phyloP scores from a whole-genome alignment of 1,140 invertebrate species.

The Drosophila ercepeae region DNA sequence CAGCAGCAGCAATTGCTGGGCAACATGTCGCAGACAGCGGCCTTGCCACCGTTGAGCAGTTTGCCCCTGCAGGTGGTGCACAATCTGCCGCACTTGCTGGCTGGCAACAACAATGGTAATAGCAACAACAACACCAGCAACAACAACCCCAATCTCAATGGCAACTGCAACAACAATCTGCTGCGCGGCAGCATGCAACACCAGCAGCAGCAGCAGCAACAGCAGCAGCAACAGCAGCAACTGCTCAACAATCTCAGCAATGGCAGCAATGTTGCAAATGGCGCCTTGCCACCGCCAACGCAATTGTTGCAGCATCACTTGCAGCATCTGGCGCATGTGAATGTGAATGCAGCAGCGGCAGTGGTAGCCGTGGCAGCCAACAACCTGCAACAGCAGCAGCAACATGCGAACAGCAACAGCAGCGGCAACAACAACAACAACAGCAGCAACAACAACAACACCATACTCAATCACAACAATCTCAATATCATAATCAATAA shows the following conservation, averaged over 20 bases:
- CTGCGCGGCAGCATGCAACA: conserved; percentile 44
- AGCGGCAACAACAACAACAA: conserved; percentile 17
- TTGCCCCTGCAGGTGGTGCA: conserved; percentile 81
- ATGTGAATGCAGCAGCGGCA: conserved; percentile 75
- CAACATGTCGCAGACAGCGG: conserved; percentile 67
- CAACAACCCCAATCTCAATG: conserved; percentile 57
- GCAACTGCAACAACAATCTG: conserved; percentile 56
- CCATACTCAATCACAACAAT: conserved; percentile 73
- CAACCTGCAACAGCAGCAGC: conserved; percentile 63
- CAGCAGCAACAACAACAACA: conserved; percentile 59
- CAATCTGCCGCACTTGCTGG: conserved; percentile 77
- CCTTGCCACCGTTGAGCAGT: conserved; percentile 76
- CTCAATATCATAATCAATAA: conserved; percentile 70
- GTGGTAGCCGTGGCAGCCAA: conserved; percentile 71
- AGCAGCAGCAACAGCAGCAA: conserved; percentile 42
- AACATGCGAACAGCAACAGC: conserved; percentile 50
- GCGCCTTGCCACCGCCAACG: conserved; percentile 67
- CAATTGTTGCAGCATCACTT: conserved; percentile 82
- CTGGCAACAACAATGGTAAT: conserved; percentile 40
- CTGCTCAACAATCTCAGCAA: conserved; percentile 51
- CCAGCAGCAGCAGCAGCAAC: conserved; percentile 56
- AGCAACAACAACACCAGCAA: conserved; percentile 29
- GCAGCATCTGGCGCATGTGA: conserved; percentile 82
- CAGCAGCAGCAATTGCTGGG: conserved; percentile 70
- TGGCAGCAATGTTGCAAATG: conserved; percentile 50